Conservation (phyloP, 2,888 invertebrate species). For the Belgica antarctica region DNA sequence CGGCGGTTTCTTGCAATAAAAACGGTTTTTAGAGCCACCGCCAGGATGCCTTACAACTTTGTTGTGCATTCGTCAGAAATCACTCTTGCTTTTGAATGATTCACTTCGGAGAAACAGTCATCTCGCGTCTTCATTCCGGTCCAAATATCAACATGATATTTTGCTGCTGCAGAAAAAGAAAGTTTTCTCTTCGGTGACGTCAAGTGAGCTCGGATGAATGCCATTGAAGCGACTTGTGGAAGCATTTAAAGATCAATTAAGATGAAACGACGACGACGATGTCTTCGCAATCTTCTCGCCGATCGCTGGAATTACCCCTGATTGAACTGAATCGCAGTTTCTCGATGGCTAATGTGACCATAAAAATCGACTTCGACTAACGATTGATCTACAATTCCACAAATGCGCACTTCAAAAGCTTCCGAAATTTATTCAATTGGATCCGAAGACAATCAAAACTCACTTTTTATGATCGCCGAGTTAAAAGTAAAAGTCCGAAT, state of each 20-base stretch:
- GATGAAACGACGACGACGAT: neutral
- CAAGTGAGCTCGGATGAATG: neutral
- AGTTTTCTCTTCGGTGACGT: conserved; percentile 28
- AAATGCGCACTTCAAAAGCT: neutral
- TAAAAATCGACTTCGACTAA: neutral
- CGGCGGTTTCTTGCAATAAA: too few species aligned
- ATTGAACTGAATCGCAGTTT: neutral
- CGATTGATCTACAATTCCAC: conserved; percentile 16
- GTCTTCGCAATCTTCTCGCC: neutral
- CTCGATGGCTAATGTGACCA: neutral
- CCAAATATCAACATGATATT: conserved; percentile 11
- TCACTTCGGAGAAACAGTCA: neutral
- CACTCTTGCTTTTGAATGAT: conserved; percentile 27
- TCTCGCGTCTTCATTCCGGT: conserved; percentile 5
- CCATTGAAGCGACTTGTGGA: neutral
- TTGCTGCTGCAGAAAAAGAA: conserved; percentile 13
- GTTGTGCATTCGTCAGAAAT: neutral
- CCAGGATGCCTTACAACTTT: neutral
- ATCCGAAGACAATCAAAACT: too few species aligned
- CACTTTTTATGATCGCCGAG: too few species aligned
- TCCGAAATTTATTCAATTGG: too few species aligned
- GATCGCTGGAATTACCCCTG: neutral
- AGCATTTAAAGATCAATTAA: conserved; percentile 7
- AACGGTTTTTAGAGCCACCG: too few species aligned
- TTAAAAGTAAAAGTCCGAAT: too few species aligned